Evolutionary conservation across 1,140 invertebrate species (phyloP), one percentile per base, ranked within the genome.

Genomic region (Aradophagus sp.): DNA sequence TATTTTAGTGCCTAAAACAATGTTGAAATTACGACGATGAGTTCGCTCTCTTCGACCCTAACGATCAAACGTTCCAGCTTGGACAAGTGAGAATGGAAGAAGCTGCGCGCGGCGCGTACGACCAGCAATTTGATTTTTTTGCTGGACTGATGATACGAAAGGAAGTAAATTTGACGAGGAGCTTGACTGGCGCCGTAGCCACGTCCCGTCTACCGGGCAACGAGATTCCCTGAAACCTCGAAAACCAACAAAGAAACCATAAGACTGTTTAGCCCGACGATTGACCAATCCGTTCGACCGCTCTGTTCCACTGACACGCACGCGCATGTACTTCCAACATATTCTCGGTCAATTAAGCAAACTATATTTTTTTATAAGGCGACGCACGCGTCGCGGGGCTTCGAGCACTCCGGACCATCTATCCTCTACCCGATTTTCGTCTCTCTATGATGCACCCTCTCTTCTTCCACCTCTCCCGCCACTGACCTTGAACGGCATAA

Each of bases 1-100:
- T 70, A 69, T 61, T 66, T 66, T 61, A 70, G 72, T 74, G 66
- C 72, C 72, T 70, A 74, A 74, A 63, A 45, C n/a, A 50, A 41
- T 65, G 67, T 55, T 53, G 41, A 41, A 12, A 62, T 16, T 41
- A 59, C 27, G 11, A 10, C 11, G 45, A 62, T 10, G 56, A 44
- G 42, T 38, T 42, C 34, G 48, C 62, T 56, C 29, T 45, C 56
- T 61, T 62, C 55, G 58, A n/a, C n/a, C n/a, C n/a, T n/a, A n/a
- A n/a, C n/a, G n/a, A n/a, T n/a, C n/a, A n/a, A n/a, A n/a, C n/a
- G n/a, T n/a, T n/a, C n/a, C n/a, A n/a, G n/a, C n/a, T n/a, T n/a
- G n/a, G n/a, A n/a, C n/a, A n/a, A n/a, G n/a, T n/a, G n/a, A n/a
- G n/a, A n/a, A n/a, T n/a, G n/a, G n/a, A n/a, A n/a, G n/a, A n/a